Percentiles rank a stretch among this genome's conserved stretches.
phyloP scores from a whole-genome alignment of 1,140 invertebrate species.

The Lepidostoma basale region DNA sequence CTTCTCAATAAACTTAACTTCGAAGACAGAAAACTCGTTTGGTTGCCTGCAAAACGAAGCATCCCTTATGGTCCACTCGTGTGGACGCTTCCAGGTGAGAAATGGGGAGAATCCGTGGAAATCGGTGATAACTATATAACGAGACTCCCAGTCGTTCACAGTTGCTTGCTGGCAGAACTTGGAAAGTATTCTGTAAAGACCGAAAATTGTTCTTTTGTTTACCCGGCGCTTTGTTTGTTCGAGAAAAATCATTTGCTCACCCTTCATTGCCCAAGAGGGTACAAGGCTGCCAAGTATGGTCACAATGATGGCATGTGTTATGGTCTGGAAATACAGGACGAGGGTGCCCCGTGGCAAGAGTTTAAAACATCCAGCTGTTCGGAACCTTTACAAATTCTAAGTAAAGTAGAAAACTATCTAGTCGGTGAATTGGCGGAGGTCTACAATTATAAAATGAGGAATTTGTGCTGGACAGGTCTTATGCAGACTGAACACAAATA shows the following conservation, averaged over 20 bases:
- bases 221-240: conserved; percentile 48
- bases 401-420: conserved; percentile 31
- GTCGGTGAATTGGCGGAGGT: conserved; percentile 16
- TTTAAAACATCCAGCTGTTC: conserved; percentile 28
- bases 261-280: conserved; percentile 48
- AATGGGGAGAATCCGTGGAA: conserved; percentile 45
- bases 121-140: conserved; percentile 28
- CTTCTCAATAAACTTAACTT: conserved; percentile 32
- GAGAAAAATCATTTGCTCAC: conserved; percentile 40
- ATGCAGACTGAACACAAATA: background rate
- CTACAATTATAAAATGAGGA: conserved; percentile 29
- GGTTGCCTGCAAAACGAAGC: conserved; percentile 47
- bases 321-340: conserved; percentile 28
- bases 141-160: conserved; percentile 26
- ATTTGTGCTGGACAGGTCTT: conserved; percentile 37
- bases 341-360: conserved; percentile 28
- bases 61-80: conserved; percentile 44
- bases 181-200: conserved; percentile 32
- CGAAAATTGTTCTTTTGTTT: conserved; percentile 40
- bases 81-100: conserved; percentile 48
- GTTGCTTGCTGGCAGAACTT: conserved; percentile 40
- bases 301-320: conserved; percentile 37
- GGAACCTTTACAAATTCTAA: conserved; percentile 28
- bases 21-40: conserved; percentile 45
- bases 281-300: conserved; percentile 44